Evolutionary conservation across 1,140 invertebrate species (phyloP), one percentile per base, ranked within the genome.

Genomic region (Drosophila pruinosa): DNA sequence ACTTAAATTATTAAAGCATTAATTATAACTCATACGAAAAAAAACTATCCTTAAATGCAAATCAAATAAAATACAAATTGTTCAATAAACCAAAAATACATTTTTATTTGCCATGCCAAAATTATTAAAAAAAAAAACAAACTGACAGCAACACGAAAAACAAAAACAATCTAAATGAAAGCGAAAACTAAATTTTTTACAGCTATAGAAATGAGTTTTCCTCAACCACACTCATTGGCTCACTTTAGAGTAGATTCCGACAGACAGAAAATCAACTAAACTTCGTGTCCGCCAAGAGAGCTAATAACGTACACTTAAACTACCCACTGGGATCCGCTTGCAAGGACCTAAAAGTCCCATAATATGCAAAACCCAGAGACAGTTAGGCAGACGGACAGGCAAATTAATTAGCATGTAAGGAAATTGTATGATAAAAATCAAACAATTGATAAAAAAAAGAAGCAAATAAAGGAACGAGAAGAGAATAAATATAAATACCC

Each of bases 331-430:
- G 10, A 58, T 24, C 1, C 31, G 28, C 14, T 57, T 48, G 48
- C n/a, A 61, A 50, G 14, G 26, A 17, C 6, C 21, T 17, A 0
- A 28, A 19, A 59, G 17, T 4, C 7, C 12, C 31, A 52, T 14
- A 31, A 28, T n/a, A 17, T 19, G 12, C 15, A 12, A 61, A 24
- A 26, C 7, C 21, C 26, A 56, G 10, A 15, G 4, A 48, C 24
- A 14, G 39, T 39, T 26, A 52, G 56, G 31, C 68, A 54, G 50
- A 41, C 56, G 50, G 43, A 15, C 45, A 72, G 61, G 68, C 71
- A 81, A 81, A 82, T 81, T 82, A 82, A 81, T 82, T 81, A 81
- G 78, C 78, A 74, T 67, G 74, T 81, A 81, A 81, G 78, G 74
- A 82, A 82, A 82, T 70, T 78, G 78, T 70, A 71, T 56, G 78